phyloP scores from a whole-genome alignment of 2,797 vertebrate genomes.

The Darevskia nairensis region DNA sequence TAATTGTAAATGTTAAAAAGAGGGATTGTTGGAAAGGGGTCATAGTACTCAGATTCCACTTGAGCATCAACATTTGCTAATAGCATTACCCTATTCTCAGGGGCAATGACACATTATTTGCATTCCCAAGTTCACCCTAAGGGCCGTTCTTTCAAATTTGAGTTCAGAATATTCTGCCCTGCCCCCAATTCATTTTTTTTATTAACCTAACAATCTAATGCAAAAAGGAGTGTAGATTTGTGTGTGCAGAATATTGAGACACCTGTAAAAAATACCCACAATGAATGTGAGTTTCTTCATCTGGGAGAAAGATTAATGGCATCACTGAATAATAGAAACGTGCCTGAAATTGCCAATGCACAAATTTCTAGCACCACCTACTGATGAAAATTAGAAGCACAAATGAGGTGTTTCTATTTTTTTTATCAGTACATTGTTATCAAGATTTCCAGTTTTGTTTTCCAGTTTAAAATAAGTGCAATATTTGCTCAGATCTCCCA shows the following conservation, averaged over 20 bases:
- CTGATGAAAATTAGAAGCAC: conserved; percentile 40
- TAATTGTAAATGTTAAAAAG: not conserved
- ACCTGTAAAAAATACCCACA: not conserved
- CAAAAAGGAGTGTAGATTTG: not conserved
- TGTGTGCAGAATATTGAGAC: not conserved
- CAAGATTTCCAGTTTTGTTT: not conserved
- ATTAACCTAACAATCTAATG: not conserved
- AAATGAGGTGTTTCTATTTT: not conserved
- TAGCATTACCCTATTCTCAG: not conserved
- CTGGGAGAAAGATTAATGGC: accelerated
- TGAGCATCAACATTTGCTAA: not conserved
- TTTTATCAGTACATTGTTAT: not conserved
- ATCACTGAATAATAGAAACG: not conserved
- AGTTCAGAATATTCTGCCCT: not conserved
- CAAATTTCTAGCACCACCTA: conserved; percentile 63
- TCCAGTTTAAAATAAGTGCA: conserved; percentile 1
- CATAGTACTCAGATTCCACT: not conserved
- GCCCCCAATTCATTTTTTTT: not conserved
- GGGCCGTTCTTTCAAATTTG: not conserved
- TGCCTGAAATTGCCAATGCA: not conserved
- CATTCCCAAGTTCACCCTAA: not conserved
- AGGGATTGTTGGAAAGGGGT: not conserved
- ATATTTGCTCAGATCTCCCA: not conserved
- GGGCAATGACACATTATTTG: not conserved
- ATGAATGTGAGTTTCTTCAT: not conserved